Percentiles rank a stretch among this genome's conserved stretches.
phyloP scores from a whole-genome alignment of 2,888 invertebrate species.

The Ramazzottius varieornatus region DNA sequence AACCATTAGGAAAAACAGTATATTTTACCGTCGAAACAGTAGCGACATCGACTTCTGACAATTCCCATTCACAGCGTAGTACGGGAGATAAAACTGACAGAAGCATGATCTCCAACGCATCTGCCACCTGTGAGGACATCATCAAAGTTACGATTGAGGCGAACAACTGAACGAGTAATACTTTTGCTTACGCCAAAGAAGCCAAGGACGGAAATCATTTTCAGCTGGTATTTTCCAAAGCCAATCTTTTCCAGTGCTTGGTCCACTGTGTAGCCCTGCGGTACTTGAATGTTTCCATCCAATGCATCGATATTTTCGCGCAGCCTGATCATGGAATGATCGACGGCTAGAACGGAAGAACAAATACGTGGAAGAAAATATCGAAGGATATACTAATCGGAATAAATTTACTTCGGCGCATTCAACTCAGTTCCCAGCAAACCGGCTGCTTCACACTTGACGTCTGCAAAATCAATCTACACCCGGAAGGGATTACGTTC shows the following conservation, averaged over 20 bases:
- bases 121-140: conserved; percentile 16
- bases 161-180: background rate
- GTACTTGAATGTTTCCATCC: background rate
- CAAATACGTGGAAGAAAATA: no score
- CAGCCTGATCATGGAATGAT: no score
- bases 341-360: no score
- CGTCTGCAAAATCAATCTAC: no score
- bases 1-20: conserved; percentile 12
- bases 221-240: conserved; percentile 7
- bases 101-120: conserved; percentile 22
- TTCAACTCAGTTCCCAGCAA: no score
- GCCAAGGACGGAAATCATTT: conserved; percentile 7
- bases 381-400: no score
- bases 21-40: conserved; percentile 20
- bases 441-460: no score
- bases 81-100: conserved; percentile 21
- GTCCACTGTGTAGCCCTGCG: conserved; percentile 5
- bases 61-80: conserved; percentile 20
- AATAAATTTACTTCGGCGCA: no score
- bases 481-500: no score
- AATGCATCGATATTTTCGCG: no score
- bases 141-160: background rate
- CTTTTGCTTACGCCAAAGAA: conserved; percentile 7
- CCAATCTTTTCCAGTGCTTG: conserved; percentile 8
- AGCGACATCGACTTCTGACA: conserved; percentile 19